phyloP scores from a whole-genome alignment of 2,888 invertebrate species.

The Pheosia tremula region DNA sequence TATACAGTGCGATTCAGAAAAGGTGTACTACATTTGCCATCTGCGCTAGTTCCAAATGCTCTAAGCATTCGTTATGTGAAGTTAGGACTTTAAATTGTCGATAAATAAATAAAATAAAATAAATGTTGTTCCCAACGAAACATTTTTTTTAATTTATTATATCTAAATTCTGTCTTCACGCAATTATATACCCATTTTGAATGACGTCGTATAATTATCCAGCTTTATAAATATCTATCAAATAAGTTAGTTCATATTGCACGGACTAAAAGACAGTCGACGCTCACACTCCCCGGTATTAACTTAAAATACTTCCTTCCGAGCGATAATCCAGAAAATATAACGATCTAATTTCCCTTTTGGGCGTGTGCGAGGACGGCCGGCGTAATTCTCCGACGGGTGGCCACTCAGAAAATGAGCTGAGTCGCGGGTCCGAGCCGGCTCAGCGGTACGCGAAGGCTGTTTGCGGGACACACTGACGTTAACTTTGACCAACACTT shows the following conservation, averaged over 20 bases:
- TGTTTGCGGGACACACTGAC: conserved; percentile 34
- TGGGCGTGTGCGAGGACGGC: conserved; percentile 42
- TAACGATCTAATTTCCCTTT: conserved; percentile 51
- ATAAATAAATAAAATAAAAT: no score
- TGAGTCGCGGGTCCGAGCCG: conserved; percentile 55
- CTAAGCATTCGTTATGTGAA: no score
- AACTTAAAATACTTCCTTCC: conserved; percentile 27
- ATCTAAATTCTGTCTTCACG: no score
- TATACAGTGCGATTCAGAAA: no score
- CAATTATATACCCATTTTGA: no score
- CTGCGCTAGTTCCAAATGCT: no score
- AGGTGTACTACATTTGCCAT: no score
- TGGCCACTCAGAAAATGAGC: conserved; percentile 66
- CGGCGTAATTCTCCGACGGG: conserved; percentile 64
- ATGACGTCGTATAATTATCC: neutral
- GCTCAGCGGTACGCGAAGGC: conserved; percentile 48
- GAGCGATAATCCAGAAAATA: conserved; percentile 43
- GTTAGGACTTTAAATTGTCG: no score
- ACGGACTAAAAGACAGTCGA: neutral
- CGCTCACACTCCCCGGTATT: conserved; percentile 8
- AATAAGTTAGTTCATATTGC: neutral
- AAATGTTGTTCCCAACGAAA: no score
- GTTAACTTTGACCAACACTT: neutral
- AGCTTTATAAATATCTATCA: neutral
- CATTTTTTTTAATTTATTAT: no score